A percentile compares a stretch with the other conserved stretches of the same genome.
These are phyloP conservation scores for Anguilla marmorata DNA, from an alignment of 2,797 vertebrate species.

Conservation along the genomic window DNA sequence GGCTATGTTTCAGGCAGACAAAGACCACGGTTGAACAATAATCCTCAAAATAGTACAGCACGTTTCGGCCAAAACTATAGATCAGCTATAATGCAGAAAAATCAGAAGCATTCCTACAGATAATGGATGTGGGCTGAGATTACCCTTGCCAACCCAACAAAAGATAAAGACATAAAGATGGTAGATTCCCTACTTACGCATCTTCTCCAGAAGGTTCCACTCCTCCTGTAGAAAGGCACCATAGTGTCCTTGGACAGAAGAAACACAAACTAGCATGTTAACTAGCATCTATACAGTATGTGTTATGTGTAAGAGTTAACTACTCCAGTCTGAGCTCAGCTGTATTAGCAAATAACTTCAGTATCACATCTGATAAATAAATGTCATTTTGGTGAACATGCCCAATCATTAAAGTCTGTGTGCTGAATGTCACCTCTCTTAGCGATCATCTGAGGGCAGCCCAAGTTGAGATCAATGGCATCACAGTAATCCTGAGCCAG, in stretches of 20 bases:
- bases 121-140: background rate
- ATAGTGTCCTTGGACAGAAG: constrained; percentile 81
- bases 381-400: background rate
- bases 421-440: constrained; percentile 80
- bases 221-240: constrained; percentile 95
- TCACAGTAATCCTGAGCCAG: constrained; percentile 93
- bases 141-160: background rate
- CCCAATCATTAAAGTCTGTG: background rate
- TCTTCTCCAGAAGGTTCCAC: constrained; percentile 90
- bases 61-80: background rate
- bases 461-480: constrained; percentile 92
- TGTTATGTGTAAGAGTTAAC: background rate
- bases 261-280: background rate
- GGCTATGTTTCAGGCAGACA: background rate
- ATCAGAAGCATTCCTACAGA: background rate
- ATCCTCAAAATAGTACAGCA: background rate
- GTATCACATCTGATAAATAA: background rate
- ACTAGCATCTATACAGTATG: background rate
- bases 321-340: background rate
- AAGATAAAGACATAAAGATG: background rate
- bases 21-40: background rate
- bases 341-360: background rate
- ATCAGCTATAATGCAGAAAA: background rate
- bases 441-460: constrained; percentile 97
- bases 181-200: constrained; percentile 77